A percentile compares a stretch with the other conserved stretches of the same genome.
These are phyloP conservation scores for Phyllostomus discolor DNA, from an alignment of 2,113 vertebrate species.

Conservation along the genomic window DNA sequence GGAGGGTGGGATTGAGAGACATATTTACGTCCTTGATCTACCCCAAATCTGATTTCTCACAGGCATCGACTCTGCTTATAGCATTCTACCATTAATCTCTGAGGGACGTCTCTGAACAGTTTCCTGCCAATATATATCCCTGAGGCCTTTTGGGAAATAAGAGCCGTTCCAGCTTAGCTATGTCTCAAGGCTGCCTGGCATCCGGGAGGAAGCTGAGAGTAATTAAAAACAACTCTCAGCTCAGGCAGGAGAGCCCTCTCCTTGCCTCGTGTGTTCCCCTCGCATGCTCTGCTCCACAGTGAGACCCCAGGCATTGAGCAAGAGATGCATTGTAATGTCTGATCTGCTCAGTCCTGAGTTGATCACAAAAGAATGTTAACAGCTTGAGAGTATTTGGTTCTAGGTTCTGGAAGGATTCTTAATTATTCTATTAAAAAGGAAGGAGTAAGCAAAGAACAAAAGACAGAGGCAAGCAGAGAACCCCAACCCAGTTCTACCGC, in stretches of 20 bases:
- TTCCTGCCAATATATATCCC: background rate
- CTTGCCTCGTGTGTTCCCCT: background rate
- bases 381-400: background rate
- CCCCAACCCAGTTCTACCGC: background rate
- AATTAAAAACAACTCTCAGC: conserved; percentile 50
- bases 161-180: background rate
- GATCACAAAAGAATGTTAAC: background rate
- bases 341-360: background rate
- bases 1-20: background rate
- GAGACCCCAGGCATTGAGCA: background rate
- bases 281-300: background rate
- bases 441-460: background rate
- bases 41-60: background rate
- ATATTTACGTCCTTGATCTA: background rate
- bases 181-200: background rate
- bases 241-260: background rate
- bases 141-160: conserved; percentile 20
- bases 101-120: background rate
- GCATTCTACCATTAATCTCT: background rate
- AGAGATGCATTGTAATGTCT: background rate
- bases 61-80: background rate
- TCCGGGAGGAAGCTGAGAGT: background rate
- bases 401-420: background rate
- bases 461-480: background rate
- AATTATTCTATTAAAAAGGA: background rate